Base-by-base conservation (phyloP, 2,113 vertebrate species). In the Oncorhynchus nerka region DNA sequence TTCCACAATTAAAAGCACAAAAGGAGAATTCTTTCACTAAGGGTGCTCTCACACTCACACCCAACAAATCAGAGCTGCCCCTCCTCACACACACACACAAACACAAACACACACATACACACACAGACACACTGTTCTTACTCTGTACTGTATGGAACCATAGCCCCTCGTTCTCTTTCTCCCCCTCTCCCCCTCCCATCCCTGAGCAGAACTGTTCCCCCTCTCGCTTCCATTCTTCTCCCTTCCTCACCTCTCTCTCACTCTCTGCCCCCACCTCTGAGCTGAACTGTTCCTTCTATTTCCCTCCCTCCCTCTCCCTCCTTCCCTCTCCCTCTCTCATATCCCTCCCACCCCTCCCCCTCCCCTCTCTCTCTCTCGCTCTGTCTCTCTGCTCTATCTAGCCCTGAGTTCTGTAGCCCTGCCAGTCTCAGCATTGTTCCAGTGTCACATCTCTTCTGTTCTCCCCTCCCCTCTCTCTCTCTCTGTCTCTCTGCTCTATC, bases 351-450 rank as follows among this genome's bases (percentile, higher is more conserved):
- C 12, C 3, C 65, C 28, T 6, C 16, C 26, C 19, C 1, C 22
- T 24, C 45, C 67, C 12, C 67, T 20, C 30, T 20, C 19, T 28
- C 30, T 19, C 30, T 19, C 24, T 24, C 24, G 1, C 16, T 39
- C 16, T 12, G 32, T 13, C 64, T 15, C 26, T 16, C 24, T 30
- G 11, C 65, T 24, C 65, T n/a, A n/a, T n/a, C n/a, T 6, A 30
- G 24, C 26, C 65, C 65, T 67, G 57, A 22, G 57, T 66, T 24
- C 9, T 26, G 64, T 66, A 11, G 7, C 32, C 3, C 15, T 24
- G 86, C 89, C 30, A 86, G 88, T 87, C 88, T 88, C 83, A 92
- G 90, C 89, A 94, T 94, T 94, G 92, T 94, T 93, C 90, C 85
- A 85, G 90, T 93, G 90, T 95, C 93, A 93, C 93, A 94, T 92